Evolutionary conservation across 1,140 invertebrate species (phyloP), one percentile per base, ranked within the genome.

Genomic region (Macrobrachium nipponense): DNA sequence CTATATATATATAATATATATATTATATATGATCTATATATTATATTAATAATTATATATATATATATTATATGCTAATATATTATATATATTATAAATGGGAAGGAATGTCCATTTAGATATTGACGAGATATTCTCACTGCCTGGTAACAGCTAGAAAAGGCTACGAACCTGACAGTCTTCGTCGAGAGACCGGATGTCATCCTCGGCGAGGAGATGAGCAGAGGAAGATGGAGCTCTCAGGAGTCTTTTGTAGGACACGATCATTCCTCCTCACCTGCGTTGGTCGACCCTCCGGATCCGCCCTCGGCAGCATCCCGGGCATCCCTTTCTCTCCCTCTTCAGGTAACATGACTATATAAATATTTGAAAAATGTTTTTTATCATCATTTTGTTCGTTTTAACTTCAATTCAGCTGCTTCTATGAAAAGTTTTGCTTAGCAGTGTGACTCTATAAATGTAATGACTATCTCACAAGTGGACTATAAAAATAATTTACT

Each of bases 271-370:
- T 61, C 27, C 59, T 61, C 77, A 18, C 60, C 44, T 43, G 20
- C n/a, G 20, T 43, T 51, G 51, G 58, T 51, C 6, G 51, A n/a
- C 79, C 17, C 15, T 17, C n/a, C n/a, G 36, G 64, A 61, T 18
- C 61, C 79, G 14, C 58, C 79, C 12, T 64, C 61, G 11, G 61
- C 79, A 20, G 61, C 79, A 3, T 80, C 79, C 58, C 14, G 36
- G 27, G 61, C 79, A 12, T 80, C 79, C 64, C 43, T 43, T 17
- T 66, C 64, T 43, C 79, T 80, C 43, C 60, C 79, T 27, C 79
- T 80, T 23, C 79, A 80, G 79, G 79, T 80, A 66, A 20, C 23
- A 17, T 36, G 27, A 36, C 1, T 4, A 36, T 36, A 36, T 36
- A 36, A 36, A 36, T 36, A 36, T 36, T 36, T 36, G 4, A 36